phyloP scores from a whole-genome alignment of 2,888 invertebrate genomes.

The Tachina lurida region DNA sequence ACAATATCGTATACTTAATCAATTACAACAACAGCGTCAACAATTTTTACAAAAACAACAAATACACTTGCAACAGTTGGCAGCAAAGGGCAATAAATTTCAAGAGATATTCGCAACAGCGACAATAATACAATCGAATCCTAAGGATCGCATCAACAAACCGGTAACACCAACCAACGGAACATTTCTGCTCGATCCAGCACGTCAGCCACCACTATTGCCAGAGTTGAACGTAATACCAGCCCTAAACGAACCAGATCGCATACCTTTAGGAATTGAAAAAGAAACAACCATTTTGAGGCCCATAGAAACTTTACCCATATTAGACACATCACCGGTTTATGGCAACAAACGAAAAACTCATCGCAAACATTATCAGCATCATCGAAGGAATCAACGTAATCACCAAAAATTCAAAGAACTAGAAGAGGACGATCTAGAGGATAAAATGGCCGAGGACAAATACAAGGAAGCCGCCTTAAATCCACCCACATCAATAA shows the following conservation, averaged over 20 bases:
- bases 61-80: conserved; percentile 78
- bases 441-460: conserved; percentile 62
- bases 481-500: conserved; percentile 77
- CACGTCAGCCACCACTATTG: conserved; percentile 47
- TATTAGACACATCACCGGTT: conserved; percentile 74
- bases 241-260: conserved; percentile 56
- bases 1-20: conserved; percentile 79
- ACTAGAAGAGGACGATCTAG: conserved; percentile 23
- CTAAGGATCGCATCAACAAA: conserved; percentile 74
- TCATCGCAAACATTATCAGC: conserved; percentile 79
- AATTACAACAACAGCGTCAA: conserved; percentile 79
- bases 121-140: conserved; percentile 80
- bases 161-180: conserved; percentile 73
- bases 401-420: conserved; percentile 71
- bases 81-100: conserved; percentile 79
- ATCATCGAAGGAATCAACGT: conserved; percentile 75
- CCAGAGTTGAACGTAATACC: conserved; percentile 40
- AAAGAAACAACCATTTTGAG: conserved; percentile 46
- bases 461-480: conserved; percentile 76
- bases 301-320: conserved; percentile 74
- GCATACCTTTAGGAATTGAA: conserved; percentile 64
- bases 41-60: conserved; percentile 80
- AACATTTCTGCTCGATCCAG: conserved; percentile 75
- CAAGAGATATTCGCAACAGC: conserved; percentile 80
- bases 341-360: conserved; percentile 76